phyloP scores from a whole-genome alignment of 1,140 invertebrate species.

The Anthonomus grandis region DNA sequence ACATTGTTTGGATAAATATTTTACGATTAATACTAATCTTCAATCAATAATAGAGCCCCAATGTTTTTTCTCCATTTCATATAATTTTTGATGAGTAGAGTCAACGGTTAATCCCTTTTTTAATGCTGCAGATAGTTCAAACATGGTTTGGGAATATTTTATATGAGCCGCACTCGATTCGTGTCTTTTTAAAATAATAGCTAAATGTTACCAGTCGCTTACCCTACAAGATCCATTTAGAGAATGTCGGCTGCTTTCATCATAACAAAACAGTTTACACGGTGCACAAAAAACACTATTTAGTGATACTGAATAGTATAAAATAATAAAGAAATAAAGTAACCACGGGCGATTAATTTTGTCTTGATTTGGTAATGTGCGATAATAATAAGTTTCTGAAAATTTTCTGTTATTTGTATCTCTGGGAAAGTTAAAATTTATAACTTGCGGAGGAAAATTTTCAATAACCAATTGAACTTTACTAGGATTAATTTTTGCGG shows the following conservation, averaged over 20 bases:
- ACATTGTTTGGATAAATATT: constrained; percentile 1
- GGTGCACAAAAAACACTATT: constrained; percentile 1
- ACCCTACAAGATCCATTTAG: constrained; percentile 1
- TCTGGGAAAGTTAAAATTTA: too few species aligned
- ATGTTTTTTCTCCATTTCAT: constrained; percentile 8
- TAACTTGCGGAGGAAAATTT: background rate
- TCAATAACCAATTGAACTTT: too few species aligned
- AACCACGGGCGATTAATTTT: constrained; percentile 8
- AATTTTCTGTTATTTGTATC: background rate
- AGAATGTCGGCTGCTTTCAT: constrained; percentile 1
- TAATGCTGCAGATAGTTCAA: constrained; percentile 7
- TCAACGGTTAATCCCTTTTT: too few species aligned
- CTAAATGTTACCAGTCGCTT: too few species aligned
- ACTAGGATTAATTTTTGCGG: background rate
- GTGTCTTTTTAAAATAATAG: too few species aligned
- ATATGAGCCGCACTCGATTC: background rate
- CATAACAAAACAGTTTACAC: too few species aligned
- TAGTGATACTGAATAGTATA: background rate
- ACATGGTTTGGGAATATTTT: constrained; percentile 2
- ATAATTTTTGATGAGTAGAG: background rate
- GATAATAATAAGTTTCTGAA: too few species aligned
- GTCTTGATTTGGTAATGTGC: constrained; percentile 6
- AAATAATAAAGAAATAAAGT: too few species aligned
- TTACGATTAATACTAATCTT: constrained; percentile 3
- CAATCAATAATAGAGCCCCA: background rate